Evolutionary conservation across 2,797 vertebrate genomes (phyloP), one percentile per base, ranked within the genome.

Genomic region (Tokudaia tokunoshimensis): DNA sequence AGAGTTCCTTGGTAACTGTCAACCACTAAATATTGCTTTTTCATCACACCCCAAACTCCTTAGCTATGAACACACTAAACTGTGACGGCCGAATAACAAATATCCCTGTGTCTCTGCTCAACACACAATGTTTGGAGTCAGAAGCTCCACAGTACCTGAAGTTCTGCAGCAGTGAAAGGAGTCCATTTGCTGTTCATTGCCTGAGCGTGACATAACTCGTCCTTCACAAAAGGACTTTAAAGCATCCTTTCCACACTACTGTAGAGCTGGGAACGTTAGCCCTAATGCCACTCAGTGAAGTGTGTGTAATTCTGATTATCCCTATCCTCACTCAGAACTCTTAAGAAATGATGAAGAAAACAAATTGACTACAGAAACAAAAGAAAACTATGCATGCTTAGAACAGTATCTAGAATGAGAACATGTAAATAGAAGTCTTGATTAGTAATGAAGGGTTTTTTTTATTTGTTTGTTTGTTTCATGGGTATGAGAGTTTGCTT

Each of bases 281-380:
- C 10, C 20, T 34, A 70, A 2, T 44, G 8, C 12, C 55, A 63
- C 55, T 13, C 63, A 84, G 26, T 47, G 10, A 95, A 89, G 52
- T 34, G n/a, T 70, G 17, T 29, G 17, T 13, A 76, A 11, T 29
- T 44, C 52, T 37, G 29, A 94, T 2, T 2, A n/a, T 8, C 67
- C 13, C 29, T 0, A 87, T 12, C 2, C 20, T 55, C 47, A 78
- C 4, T 6, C 12, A 47, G 41, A 67, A 86, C 24, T 59, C 72
- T 44, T 34, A 81, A 83, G 29, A 91, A 94, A 81, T 44, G 37
- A 1, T 75, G 31, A 94, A 81, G 37, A 31, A 82, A 90, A 78
- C 11, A 78, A 94, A 80, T 65, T 34, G 41, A 76, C 24, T 52
- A 86, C 44, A 52, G 82, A 26, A 31, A 95, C 13, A 92, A 96